A percentile compares a stretch with the other conserved stretches of the same genome.
These are phyloP conservation scores for Oryzias javanicus DNA, from an alignment of 2,113 vertebrate genomes.

Conservation along the genomic window DNA sequence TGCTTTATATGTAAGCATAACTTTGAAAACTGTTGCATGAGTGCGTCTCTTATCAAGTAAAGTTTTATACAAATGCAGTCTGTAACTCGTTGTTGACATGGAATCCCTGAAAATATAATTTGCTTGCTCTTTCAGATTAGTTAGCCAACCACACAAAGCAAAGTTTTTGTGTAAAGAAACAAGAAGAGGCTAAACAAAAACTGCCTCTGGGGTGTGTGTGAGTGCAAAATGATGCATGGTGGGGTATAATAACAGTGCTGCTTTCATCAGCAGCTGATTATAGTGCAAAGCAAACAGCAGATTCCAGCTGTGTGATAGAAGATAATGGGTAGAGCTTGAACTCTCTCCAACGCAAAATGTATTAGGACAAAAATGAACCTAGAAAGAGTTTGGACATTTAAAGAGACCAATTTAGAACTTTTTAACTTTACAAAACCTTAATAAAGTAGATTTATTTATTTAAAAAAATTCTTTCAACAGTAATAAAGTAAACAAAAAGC, in stretches of 20 bases:
- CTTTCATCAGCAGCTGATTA: constrained; percentile 55
- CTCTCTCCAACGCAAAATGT: constrained; percentile 33
- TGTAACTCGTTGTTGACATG: no score
- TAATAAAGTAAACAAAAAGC: no score
- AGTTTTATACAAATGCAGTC: no score
- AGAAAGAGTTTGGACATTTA: no score
- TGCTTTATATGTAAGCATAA: background rate
- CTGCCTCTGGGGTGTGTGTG: constrained; percentile 12
- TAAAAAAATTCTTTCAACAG: no score
- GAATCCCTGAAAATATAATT: no score
- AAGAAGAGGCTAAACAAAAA: constrained; percentile 13
- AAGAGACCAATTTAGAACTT: no score
- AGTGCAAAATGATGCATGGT: constrained; percentile 37
- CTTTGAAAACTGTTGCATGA: background rate
- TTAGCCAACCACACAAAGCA: background rate
- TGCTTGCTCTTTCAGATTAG: no score
- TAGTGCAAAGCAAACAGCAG: constrained; percentile 26
- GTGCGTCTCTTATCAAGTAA: no score
- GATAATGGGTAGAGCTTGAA: constrained; percentile 14
- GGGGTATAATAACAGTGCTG: constrained; percentile 45
- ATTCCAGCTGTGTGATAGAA: constrained; percentile 36
- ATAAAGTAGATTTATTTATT: no score
- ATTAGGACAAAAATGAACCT: background rate
- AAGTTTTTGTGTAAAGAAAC: constrained; percentile 15
- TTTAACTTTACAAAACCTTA: background rate